Base-by-base conservation (phyloP, 2,113 vertebrate genomes). In the Triplophysa tibetana region DNA sequence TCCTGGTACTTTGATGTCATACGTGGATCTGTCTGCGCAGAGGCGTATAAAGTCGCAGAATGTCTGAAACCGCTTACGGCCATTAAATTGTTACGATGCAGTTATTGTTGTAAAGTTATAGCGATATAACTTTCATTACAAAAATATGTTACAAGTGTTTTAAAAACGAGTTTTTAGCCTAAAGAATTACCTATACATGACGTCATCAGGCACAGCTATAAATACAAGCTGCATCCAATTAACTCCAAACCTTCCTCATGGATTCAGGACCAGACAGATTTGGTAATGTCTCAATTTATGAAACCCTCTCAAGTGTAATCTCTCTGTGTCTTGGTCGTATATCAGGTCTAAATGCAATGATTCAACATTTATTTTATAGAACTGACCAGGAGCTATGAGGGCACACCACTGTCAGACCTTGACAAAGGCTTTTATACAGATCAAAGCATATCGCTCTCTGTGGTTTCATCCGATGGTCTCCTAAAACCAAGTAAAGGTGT, bases 401-500 rank as follows among this genome's bases (percentile, higher is more conserved):
- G 50, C 54, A 77, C 79, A 0, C 90, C 91, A n/a, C 82, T 85
- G 26, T 88, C 85, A 0, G 91, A 91, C 33, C 80, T 93, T 11
- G 89, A 94, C 83, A 84, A 45, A 52, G 87, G 41, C 23, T 90
- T 93, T 48, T 85, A 86, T 21, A 85, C 68, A 17, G 87, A 91
- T 1, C 86, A 86, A 66, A 91, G 86, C 81, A 50, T 87, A 8
- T 78, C 83, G 3, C n/a, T 86, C 38, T 91, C 90, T n/a, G 72
- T 85, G 41, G 63, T 88, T 70, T 91, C 89, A 0, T n/a, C 86
- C 65, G 90, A 90, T 6, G 81, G 65, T 14, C 82, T 85, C 0
- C 83, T 81, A 7, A 43, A 5, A 0, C 48, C 41, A 21, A 82
- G 79, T 0, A 87, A 78, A 58, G 81, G 87, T 4, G 65, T 76